phyloP scores from a whole-genome alignment of 2,797 vertebrate species.

The Merluccius polli region DNA sequence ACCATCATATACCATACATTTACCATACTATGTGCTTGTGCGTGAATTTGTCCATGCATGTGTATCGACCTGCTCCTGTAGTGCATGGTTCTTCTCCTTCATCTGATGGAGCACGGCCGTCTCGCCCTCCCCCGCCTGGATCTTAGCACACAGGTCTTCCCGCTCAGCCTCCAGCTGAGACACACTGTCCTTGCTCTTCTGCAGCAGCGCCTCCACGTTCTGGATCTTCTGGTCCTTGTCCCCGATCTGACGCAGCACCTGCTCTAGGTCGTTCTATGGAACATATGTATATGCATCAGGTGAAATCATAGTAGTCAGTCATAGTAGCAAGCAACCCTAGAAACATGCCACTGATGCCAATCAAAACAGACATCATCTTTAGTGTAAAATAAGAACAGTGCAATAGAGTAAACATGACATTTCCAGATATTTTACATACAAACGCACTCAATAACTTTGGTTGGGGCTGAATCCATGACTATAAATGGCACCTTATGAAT shows the following conservation, averaged over 20 bases:
- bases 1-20: no score
- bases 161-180: constrained; percentile 90
- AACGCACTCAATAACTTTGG: not conserved
- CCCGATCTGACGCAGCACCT: constrained; percentile 96
- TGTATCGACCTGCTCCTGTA: constrained; percentile 86
- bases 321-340: not conserved
- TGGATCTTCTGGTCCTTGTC: constrained; percentile 99
- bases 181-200: constrained; percentile 94
- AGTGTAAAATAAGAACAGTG: not conserved
- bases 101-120: constrained; percentile 92
- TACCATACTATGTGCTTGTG: no score
- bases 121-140: constrained; percentile 96
- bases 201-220: constrained; percentile 95
- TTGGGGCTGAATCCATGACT: not conserved
- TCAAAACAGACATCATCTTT: not conserved
- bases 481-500: not conserved
- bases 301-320: not conserved
- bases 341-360: not conserved
- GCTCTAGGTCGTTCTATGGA: constrained; percentile 92
- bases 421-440: not conserved
- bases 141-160: constrained; percentile 95
- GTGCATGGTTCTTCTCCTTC: constrained; percentile 91
- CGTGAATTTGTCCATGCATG: not conserved
- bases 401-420: not conserved
- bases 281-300: constrained; percentile 5